Evolutionary conservation across 2,113 vertebrate genomes (phyloP).

Genomic region (Pagrus major): DNA sequence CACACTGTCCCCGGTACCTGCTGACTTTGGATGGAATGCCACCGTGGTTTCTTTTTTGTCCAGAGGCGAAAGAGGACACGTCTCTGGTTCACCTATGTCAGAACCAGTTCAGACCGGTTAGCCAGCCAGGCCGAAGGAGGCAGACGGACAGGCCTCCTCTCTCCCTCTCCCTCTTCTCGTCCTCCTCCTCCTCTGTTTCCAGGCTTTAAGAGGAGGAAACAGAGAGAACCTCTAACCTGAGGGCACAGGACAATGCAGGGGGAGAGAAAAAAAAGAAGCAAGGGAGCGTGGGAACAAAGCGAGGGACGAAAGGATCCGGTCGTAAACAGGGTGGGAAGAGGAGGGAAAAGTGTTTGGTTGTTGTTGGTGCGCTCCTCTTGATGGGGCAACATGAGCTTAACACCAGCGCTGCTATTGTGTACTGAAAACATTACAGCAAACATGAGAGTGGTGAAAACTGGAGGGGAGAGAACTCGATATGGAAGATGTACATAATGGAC

Average conservation of each 20-base stretch:
- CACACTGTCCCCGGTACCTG: conserved; percentile 85
- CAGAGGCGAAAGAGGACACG: conserved; percentile 87
- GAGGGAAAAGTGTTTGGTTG: conserved; percentile 73
- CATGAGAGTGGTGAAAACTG: conserved; percentile 65
- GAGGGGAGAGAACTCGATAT: conserved; percentile 69
- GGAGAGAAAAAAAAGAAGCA: conserved; percentile 68
- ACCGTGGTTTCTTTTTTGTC: conserved; percentile 87
- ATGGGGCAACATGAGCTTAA: conserved; percentile 78
- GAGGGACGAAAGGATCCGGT: conserved; percentile 60
- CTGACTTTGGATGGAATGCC: conserved; percentile 90
- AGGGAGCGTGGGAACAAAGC: conserved; percentile 76
- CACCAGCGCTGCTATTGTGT: conserved; percentile 70
- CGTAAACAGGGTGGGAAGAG: conserved; percentile 75
- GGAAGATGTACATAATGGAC: conserved; percentile 67
- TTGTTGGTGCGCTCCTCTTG: conserved; percentile 74
- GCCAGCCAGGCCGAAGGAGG: conserved; percentile 81
- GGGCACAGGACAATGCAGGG: conserved; percentile 82
- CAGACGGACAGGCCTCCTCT: conserved; percentile 57
- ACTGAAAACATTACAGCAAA: conserved; percentile 78
- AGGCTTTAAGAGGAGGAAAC: conserved; percentile 78
- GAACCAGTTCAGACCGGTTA: conserved; percentile 95
- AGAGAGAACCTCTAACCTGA: conserved; percentile 87
- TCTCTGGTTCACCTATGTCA: conserved; percentile 84
- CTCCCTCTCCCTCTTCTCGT: conserved; percentile 73
- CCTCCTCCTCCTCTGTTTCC: conserved; percentile 70